Base-by-base conservation (phyloP, 2,113 vertebrate species). In the Xenopus laevis region DNA sequence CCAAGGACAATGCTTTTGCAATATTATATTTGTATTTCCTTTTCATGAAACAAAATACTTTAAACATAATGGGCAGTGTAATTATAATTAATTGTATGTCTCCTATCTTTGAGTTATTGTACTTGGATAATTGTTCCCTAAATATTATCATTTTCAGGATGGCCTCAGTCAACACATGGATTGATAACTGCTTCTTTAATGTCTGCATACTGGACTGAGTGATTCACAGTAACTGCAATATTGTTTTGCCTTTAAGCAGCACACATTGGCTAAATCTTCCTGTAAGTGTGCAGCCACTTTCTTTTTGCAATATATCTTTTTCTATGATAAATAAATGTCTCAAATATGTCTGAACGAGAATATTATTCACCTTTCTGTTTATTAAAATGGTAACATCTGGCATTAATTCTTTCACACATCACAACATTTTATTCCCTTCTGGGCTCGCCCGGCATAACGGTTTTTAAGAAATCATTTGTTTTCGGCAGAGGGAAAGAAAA, bases 371-470 rank as follows among this genome's bases (percentile, higher is more conserved):
- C 30, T 68, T 68, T 62, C 45, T 47, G 60, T 67, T 68, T 68
- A 16, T 40, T 53, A 52, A 75, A 68, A 75, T 62, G 33, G 65
- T 61, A 75, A 75, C 65, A 75, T 68, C 72, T 75, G 72, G 65
- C 65, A 75, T 53, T 75, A 75, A 75, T 75, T 75, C 68, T 68
- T 68, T 75, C 68, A 75, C 72, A 75, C 72, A 68, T 75, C 65
- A 75, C 18, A 13, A 65, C 72, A 68, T 68, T 40, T 30, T 15
- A 62, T 58, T 75, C 33, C 58, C 72, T 75, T 65, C 58, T 61
- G 72, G 72, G 65, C 55, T 62, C 68, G 68, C 57, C 65, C 61
- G 65, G 65, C 65, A 75, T 23, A 75, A 66, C 65, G 68, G 61
- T 45, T 62, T 62, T 62, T 62, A 27, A 68, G 55, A 67, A 60